Conservation (phyloP, 2,797 vertebrate species). For the Clarias pachynema region DNA sequence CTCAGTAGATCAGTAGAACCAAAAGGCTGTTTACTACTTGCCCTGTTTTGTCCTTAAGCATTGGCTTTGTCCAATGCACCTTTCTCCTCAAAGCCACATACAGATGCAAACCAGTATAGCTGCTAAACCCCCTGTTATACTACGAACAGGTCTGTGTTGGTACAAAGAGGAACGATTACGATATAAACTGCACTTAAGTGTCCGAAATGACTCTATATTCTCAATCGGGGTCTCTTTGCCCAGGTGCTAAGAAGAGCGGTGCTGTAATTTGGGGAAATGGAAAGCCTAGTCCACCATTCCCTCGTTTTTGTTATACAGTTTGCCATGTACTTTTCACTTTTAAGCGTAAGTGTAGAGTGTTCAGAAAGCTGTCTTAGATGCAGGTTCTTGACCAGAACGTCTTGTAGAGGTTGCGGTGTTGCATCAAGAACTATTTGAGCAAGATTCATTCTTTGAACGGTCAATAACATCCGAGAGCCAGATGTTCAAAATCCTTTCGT, state of each 20-base stretch:
- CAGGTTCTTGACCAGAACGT: background rate
- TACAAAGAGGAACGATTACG: conserved; percentile 52
- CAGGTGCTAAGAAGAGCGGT: conserved; percentile 60
- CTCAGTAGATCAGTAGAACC: conserved; percentile 53
- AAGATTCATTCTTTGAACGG: background rate
- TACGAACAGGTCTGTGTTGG: conserved; percentile 48
- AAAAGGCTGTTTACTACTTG: conserved; percentile 11
- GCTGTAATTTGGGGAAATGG: conserved; percentile 45
- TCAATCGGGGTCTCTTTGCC: conserved; percentile 50
- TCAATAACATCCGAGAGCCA: background rate
- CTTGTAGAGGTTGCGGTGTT: background rate
- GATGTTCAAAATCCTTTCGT: conserved; percentile 26
- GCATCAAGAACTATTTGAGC: background rate
- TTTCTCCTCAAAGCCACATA: conserved; percentile 41
- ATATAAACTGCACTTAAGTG: conserved; percentile 68
- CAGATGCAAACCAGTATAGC: conserved; percentile 66
- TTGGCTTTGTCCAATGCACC: background rate
- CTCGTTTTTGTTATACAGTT: background rate
- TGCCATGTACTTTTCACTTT: background rate
- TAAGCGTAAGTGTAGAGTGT: background rate
- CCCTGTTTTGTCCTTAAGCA: background rate
- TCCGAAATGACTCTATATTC: conserved; percentile 52
- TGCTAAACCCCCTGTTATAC: conserved; percentile 63
- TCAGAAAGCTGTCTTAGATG: background rate
- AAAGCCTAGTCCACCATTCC: conserved; percentile 9